These are phyloP conservation scores for Sibirionetta formosa DNA, from an alignment of 2,797 vertebrate species.

Conservation along the genomic window DNA sequence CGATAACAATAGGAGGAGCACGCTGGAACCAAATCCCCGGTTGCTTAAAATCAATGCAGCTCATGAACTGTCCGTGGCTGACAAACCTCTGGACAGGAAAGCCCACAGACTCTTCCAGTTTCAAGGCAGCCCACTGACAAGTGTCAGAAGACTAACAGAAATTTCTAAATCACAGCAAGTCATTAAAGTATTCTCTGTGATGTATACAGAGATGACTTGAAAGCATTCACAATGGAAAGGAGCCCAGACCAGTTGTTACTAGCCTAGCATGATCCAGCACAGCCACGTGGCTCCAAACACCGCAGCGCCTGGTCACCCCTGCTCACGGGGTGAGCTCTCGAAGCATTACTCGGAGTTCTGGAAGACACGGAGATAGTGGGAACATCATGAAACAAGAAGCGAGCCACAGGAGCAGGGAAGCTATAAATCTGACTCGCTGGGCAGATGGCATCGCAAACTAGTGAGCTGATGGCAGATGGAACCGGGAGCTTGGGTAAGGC, in stretches of 20 bases:
- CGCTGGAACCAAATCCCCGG: background rate
- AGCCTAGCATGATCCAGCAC: background rate
- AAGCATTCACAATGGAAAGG: background rate
- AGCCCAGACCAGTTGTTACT: background rate
- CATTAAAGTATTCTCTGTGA: background rate
- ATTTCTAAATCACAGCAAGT: slow-evolving; percentile 8
- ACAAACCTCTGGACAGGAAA: background rate
- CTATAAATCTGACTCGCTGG: slow-evolving; percentile 49
- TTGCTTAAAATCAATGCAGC: background rate
- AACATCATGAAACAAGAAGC: slow-evolving; percentile 41
- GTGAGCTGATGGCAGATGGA: slow-evolving; percentile 71
- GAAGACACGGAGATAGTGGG: slow-evolving; percentile 45
- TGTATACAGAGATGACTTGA: background rate
- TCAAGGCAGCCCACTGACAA: background rate
- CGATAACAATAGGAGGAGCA: background rate
- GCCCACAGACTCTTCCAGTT: background rate
- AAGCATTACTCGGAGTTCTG: slow-evolving; percentile 7
- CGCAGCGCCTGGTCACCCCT: background rate
- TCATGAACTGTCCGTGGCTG: background rate
- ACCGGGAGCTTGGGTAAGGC: slow-evolving; percentile 31
- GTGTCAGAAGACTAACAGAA: background rate
- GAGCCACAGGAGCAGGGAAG: slow-evolving; percentile 8
- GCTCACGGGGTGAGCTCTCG: background rate
- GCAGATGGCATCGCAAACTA: slow-evolving; percentile 72
- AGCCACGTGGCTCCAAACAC: background rate